These are phyloP conservation scores for Rhopalosiphum maidis DNA, from an alignment of 1,140 invertebrate species.

Conservation along the genomic window DNA sequence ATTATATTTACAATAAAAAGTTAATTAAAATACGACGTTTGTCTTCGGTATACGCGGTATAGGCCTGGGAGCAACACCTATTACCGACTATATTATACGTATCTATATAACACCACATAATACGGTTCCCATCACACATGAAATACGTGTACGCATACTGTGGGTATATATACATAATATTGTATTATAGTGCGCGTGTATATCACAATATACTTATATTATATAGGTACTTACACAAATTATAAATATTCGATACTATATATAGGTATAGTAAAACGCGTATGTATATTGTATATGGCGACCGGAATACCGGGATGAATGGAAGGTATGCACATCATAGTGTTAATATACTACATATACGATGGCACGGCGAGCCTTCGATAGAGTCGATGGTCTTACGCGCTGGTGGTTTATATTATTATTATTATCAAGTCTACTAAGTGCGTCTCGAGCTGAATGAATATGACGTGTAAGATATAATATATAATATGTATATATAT, in stretches of 20 bases:
- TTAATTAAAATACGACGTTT: conserved; percentile 43
- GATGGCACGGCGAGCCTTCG: neutral
- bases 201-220: neutral
- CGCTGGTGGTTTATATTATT: neutral
- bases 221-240: neutral
- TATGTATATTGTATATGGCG: neutral
- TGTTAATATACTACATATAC: neutral
- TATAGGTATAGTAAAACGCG: no score
- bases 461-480: neutral
- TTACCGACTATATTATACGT: neutral
- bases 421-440: neutral
- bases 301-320: neutral
- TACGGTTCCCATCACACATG: conserved; percentile 22
- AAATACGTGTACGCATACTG: neutral
- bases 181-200: neutral
- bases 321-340: neutral
- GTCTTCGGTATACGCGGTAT: neutral
- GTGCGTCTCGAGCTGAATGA: neutral
- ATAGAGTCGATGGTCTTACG: neutral
- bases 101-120: neutral
- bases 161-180: neutral
- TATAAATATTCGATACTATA: neutral
- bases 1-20: neutral
- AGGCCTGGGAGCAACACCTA: neutral
- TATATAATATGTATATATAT: no score